Evolutionary conservation across 2,797 vertebrate species (phyloP).

Genomic region (Eutrigla gurnardus): DNA sequence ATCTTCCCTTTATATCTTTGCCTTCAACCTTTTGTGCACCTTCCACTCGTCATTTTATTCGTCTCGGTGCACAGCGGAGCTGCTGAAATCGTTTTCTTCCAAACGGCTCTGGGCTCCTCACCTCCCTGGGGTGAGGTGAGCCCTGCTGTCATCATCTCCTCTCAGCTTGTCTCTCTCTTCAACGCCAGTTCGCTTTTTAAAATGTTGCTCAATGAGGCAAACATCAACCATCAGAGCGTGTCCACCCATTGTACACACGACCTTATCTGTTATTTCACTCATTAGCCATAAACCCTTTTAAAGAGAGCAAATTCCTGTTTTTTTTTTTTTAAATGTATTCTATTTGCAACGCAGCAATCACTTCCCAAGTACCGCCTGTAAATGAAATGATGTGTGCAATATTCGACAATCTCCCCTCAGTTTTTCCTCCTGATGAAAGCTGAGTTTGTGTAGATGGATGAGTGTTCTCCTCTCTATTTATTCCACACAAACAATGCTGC

Average conservation of each 20-base stretch:
- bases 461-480: conserved; percentile 25
- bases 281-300: neutral
- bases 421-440: neutral
- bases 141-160: conserved; percentile 53
- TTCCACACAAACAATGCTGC: conserved; percentile 19
- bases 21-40: conserved; percentile 28
- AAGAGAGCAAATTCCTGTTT: conserved; percentile 24
- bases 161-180: conserved; percentile 37
- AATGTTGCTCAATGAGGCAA: conserved; percentile 40
- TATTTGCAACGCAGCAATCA: conserved; percentile 20
- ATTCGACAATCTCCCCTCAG: conserved; percentile 22
- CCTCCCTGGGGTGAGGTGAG: conserved; percentile 49
- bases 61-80: conserved; percentile 26
- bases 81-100: conserved; percentile 55
- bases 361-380: conserved; percentile 27
- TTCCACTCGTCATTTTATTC: conserved; percentile 34
- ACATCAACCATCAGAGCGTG: conserved; percentile 34
- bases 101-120: conserved; percentile 48
- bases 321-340: conserved; percentile 14
- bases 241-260: too few species aligned
- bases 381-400: conserved; percentile 38
- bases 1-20: conserved; percentile 18
- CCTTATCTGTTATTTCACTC: neutral
- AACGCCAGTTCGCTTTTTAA: conserved; percentile 26
- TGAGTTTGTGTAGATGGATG: neutral